Evolutionary conservation across 1,140 invertebrate species (phyloP).

Genomic region (Heliothis virescens): DNA sequence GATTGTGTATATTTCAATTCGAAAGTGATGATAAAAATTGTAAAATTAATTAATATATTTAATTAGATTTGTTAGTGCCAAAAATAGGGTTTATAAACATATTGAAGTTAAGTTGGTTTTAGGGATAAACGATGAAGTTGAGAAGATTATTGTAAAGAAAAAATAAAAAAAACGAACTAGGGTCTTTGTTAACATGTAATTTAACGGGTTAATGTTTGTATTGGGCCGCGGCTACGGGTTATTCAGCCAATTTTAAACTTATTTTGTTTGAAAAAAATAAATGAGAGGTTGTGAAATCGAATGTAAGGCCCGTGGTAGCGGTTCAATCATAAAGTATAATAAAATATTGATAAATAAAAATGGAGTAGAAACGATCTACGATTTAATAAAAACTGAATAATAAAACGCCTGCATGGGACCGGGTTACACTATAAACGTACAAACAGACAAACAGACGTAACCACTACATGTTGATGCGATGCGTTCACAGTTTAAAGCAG

Average conservation of each 20-base stretch:
- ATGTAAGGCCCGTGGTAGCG: constrained; percentile 69
- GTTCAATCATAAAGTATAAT: constrained; percentile 67
- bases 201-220: constrained; percentile 70
- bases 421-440: constrained; percentile 72
- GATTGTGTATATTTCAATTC: constrained; percentile 54
- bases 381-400: constrained; percentile 62
- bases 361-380: constrained; percentile 72
- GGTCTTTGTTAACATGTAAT: constrained; percentile 79
- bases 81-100: constrained; percentile 78
- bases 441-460: constrained; percentile 64
- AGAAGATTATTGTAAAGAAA: constrained; percentile 81
- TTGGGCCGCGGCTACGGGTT: constrained; percentile 65
- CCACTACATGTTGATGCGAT: constrained; percentile 58
- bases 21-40: constrained; percentile 60
- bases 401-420: constrained; percentile 77
- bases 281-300: constrained; percentile 81
- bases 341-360: constrained; percentile 73
- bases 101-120: constrained; percentile 79
- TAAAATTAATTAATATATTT: constrained; percentile 70
- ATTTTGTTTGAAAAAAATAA: constrained; percentile 77
- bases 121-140: constrained; percentile 78
- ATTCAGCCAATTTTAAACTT: constrained; percentile 82
- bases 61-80: constrained; percentile 85
- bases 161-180: constrained; percentile 82
- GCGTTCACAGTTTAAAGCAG: constrained; percentile 43